Evolutionary conservation across 1,140 invertebrate genomes (phyloP), one percentile per base, ranked within the genome.

Genomic region (Drosophila ananassae): DNA sequence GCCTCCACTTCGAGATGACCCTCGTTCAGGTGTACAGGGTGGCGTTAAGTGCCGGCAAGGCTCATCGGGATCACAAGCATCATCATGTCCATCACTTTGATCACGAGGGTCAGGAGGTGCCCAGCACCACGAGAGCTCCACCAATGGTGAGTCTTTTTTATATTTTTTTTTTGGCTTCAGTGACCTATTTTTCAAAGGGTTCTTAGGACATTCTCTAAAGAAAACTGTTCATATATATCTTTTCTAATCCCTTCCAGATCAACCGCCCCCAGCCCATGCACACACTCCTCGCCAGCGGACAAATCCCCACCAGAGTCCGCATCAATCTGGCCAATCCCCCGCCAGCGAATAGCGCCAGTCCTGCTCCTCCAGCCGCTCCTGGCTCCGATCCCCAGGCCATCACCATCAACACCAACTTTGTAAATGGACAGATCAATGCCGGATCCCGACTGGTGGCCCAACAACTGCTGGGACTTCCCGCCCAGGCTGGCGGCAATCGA

Each of bases 21-120:
- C 94, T 97, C 93, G 83, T 97, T 0, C 95, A 97, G 84, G 89
- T 97, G 1, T 97, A 97, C 89, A 94, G 93, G 34, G 95, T 96
- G 0, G 96, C 96, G 0, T 90, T 97, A 37, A 96, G 95, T 1
- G 96, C 96, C 1, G 96, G 96, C 0, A 97, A 97, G 91, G 96
- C 96, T 0, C 96, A 97, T 87, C 95, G 94, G 55, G 95, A 96
- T 80, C 96, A 97, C 91, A 97, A 97, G 81, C 96, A 97, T 75
- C 96, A 97, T 81, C 96, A 97, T 80, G 96, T 94, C 0, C 95
- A 96, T 79, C 95, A 96, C 69, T 96, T 95, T 75, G 95, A 95
- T 75, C 95, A 96, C 77, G 95, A 96, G 67, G 95, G 95, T 2
- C 93, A 93, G 12, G 92, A 95, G 22, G 90, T 92, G 1, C 93